These are phyloP conservation scores for Abscondita cerata DNA, from an alignment of 2,888 invertebrate genomes.

Conservation along the genomic window DNA sequence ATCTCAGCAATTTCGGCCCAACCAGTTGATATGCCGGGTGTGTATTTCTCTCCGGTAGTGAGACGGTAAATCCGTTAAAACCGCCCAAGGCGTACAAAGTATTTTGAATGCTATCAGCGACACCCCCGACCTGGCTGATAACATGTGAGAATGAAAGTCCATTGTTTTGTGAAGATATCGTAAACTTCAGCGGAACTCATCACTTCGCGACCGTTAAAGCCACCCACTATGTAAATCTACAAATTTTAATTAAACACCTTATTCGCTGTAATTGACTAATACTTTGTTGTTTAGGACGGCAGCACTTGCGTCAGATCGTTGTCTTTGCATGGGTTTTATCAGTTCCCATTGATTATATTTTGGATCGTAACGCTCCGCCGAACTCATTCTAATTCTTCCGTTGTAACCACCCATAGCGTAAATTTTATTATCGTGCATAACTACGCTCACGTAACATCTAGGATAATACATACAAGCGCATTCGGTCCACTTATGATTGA, in stretches of 20 bases:
- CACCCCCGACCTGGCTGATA: slow-evolving; percentile 77
- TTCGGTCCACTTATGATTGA: slow-evolving; percentile 76
- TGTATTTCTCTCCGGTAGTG: slow-evolving; percentile 65
- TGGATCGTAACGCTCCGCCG: slow-evolving; percentile 81
- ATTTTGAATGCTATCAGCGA: slow-evolving; percentile 72
- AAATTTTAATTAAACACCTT: not conserved
- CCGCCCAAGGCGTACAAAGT: slow-evolving; percentile 81
- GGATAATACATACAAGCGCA: slow-evolving; percentile 82
- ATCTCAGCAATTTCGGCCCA: slow-evolving; percentile 78
- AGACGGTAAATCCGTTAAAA: slow-evolving; percentile 78
- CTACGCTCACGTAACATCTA: slow-evolving; percentile 81
- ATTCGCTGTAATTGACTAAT: slow-evolving; percentile 4
- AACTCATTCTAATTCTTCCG: slow-evolving; percentile 75
- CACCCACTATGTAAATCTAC: slow-evolving; percentile 78
- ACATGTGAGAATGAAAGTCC: slow-evolving; percentile 77
- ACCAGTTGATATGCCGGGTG: slow-evolving; percentile 56
- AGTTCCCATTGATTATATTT: slow-evolving; percentile 80
- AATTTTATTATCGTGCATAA: slow-evolving; percentile 71
- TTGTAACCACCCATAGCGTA: slow-evolving; percentile 88
- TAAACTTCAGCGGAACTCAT: slow-evolving; percentile 78
- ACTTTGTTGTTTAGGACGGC: slow-evolving; percentile 72
- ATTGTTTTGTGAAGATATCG: slow-evolving; percentile 72
- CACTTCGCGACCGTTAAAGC: slow-evolving; percentile 81
- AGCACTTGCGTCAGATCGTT: slow-evolving; percentile 81
- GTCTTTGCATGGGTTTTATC: slow-evolving; percentile 76